A percentile compares a stretch with the other conserved stretches of the same genome.
These are phyloP conservation scores for Acropora yongei DNA, from an alignment of 64 coral and sea anemone species.

Conservation along the genomic window DNA sequence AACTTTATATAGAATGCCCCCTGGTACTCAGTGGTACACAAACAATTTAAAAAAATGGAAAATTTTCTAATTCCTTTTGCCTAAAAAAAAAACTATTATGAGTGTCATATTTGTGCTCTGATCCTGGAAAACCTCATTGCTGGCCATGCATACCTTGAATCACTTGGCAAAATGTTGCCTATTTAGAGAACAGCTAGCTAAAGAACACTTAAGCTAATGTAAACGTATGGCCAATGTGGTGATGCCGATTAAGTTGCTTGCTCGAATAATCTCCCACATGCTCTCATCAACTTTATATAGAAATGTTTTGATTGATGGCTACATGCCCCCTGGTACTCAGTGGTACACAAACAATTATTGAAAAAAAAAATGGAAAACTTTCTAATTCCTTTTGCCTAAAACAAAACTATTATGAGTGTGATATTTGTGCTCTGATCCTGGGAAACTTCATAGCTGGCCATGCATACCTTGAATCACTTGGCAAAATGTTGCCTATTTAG, in stretches of 20 bases:
- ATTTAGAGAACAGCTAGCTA: neutral
- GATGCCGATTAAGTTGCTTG: neutral
- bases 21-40: neutral
- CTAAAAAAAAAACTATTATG: neutral
- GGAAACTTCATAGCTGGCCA: neutral
- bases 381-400: neutral
- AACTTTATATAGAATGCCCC: neutral
- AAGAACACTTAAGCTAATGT: neutral
- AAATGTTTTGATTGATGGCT: neutral
- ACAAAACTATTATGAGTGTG: neutral
- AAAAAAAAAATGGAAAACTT: neutral
- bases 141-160: neutral
- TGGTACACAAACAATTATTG: neutral
- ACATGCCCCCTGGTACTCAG: neutral
- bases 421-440: neutral
- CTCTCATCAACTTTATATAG: neutral
- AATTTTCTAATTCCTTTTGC: neutral
- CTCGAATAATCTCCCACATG: constrained; percentile 1
- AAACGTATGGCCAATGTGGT: neutral
- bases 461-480: neutral
- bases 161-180: neutral
- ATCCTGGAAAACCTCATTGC: neutral
- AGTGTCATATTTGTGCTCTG: neutral
- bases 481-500: neutral
- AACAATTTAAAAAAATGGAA: neutral